These are phyloP conservation scores for Stichodactyla mertensii DNA, from an alignment of 64 coral and sea anemone genomes.

Conservation along the genomic window DNA sequence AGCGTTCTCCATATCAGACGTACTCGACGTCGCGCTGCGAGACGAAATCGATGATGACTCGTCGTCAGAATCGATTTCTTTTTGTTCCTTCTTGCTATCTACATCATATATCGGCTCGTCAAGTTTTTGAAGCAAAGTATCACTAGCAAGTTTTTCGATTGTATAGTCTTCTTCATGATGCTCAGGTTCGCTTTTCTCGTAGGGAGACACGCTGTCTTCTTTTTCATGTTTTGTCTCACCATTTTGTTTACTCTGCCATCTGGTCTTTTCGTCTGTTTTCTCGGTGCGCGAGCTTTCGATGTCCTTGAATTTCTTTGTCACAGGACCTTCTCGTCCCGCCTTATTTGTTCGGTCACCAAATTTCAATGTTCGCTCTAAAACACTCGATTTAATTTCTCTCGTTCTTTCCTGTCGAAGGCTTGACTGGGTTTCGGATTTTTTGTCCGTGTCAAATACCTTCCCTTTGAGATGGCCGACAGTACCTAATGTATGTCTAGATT, in stretches of 20 bases:
- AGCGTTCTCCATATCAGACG: not conserved
- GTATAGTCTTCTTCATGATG: not conserved
- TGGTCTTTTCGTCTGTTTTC: not conserved
- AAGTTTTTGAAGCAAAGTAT: conserved; percentile 13
- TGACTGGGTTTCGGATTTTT: not conserved
- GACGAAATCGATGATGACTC: conserved; percentile 18
- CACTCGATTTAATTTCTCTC: not conserved
- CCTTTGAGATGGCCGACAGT: not conserved
- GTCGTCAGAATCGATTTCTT: conserved; percentile 16
- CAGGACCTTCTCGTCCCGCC: too few species aligned
- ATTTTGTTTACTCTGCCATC: not conserved
- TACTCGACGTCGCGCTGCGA: conserved; percentile 4
- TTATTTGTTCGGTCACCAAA: not conserved
- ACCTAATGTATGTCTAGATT: conserved; percentile 3
- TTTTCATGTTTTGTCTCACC: not conserved
- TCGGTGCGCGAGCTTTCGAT: not conserved
- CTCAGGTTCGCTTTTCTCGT: not conserved
- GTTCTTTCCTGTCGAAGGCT: not conserved
- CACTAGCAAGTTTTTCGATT: conserved; percentile 18
- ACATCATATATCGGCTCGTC: not conserved
- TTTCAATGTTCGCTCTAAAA: not conserved
- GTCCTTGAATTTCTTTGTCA: not conserved
- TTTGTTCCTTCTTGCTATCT: not conserved
- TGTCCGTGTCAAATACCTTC: not conserved
- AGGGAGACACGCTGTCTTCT: not conserved